Conservation (phyloP, 2,888 invertebrate genomes). For the Ophion ellenae region DNA sequence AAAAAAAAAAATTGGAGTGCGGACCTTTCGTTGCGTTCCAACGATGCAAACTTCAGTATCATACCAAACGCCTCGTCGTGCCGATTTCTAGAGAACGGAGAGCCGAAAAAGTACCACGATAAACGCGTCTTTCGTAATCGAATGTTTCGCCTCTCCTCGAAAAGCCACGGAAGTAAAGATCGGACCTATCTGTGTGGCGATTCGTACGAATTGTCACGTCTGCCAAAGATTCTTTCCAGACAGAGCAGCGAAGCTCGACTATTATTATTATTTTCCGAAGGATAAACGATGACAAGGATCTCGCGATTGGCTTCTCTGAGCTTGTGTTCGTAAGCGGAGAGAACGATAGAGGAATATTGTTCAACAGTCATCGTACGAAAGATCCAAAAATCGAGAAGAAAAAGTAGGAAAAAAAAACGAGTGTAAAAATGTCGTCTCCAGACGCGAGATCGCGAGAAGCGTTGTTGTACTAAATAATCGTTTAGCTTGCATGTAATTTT, state of each 20-base stretch:
- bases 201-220: constrained; percentile 43
- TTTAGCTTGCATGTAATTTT: constrained; percentile 61
- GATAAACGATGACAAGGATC: constrained; percentile 15
- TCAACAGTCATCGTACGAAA: constrained; percentile 34
- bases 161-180: background rate
- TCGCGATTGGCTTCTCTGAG: constrained; percentile 23
- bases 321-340: constrained; percentile 58
- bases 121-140: background rate
- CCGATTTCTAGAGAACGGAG: background rate
- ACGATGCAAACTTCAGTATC: no score
- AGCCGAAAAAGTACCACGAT: background rate
- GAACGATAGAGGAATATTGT: constrained; percentile 29
- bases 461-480: constrained; percentile 35
- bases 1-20: no score
- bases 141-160: background rate
- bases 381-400: constrained; percentile 20
- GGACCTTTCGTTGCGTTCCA: no score
- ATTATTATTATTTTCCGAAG: constrained; percentile 42
- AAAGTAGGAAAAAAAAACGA: constrained; percentile 2
- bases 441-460: background rate
- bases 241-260: constrained; percentile 39
- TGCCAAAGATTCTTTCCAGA: constrained; percentile 56
- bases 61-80: background rate
- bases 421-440: constrained; percentile 7
- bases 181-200: background rate